Evolutionary conservation across 2,113 vertebrate species (phyloP), one percentile per base, ranked within the genome.

Genomic region (Butastur rufipennis): DNA sequence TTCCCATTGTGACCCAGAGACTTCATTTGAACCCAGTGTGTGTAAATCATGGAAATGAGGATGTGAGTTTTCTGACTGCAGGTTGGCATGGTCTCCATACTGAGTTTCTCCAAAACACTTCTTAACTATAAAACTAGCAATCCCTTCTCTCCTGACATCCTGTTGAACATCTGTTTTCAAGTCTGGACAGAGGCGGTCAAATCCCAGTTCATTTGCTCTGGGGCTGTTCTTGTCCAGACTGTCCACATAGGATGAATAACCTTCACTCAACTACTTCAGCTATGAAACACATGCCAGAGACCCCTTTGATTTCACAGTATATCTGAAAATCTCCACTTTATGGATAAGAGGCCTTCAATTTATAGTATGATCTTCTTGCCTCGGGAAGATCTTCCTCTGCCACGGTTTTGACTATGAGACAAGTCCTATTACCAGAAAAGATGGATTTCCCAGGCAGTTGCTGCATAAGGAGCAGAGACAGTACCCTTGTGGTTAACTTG

Each of bases 101-200:
- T 32, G 43, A 72, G 45, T 77, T 94, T 56, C 31, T 90, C 48
- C 62, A 72, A 61, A 85, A 75, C 53, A 56, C 13, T 53, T 63
- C 12, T 18, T 48, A 93, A 32, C 36, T 45, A 10, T 29, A 43
- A 61, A 87, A 61, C 53, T 32, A 87, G 43, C 13, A 34, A 42
- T 68, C 70, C 21, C 53, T 87, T 80, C 62, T 88, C 87, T 82
- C 78, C 66, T 80, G 66, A 58, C 62, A 73, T 85, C 47, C 81
- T 80, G 66, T 29, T 45, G 45, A 95, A 85, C 74, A 94, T 65
- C 91, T 93, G 81, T 81, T 96, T 91, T 61, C 74, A 88, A 91
- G 70, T 75, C 87, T 93, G 78, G 85, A 93, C 81, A 90, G 66
- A 90, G 36, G 45, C 22, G 8, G 21, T 40, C 62, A 88, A 96